Evolutionary conservation across 2,797 vertebrate genomes (phyloP), one percentile per base, ranked within the genome.

Genomic region (Sebastiscus albofasciatus): DNA sequence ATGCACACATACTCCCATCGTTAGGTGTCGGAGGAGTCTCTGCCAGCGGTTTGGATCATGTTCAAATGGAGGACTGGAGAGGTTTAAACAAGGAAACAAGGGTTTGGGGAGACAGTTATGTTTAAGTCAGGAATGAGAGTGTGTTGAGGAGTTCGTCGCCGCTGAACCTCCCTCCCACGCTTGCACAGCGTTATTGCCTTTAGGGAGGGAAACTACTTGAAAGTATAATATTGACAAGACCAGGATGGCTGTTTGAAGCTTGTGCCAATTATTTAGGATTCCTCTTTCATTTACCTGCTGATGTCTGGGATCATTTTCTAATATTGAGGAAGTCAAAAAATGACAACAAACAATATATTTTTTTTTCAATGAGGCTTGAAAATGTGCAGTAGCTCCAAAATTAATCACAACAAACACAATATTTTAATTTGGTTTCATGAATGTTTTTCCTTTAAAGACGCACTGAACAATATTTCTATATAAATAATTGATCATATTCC

Each of bases 1-100:
- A 65, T 80, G 87, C 78, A 66, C 78, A 76, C 78, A 76, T 22
- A 54, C 80, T 91, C 83, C 84, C 87, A 68, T 89, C 83, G 71
- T 91, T 89, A 90, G 71, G 77, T 77, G 86, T 83, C 67, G 76
- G 75, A 82, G 88, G 81, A 92, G 75, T 54, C 79, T 72, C 75
- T 77, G 86, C 78, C 75, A 82, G 85, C 34, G 82, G 82, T 88
- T 90, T 88, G 92, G 91, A 84, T 77, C 36, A 0, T 0, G 12
- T 70, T 91, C 84, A 88, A 72, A 80, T 72, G 56, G 61, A 83
- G 60, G 77, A 59, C 62, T 74, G 68, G 59, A 68, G 74, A 72
- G 56, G 70, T 83, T 84, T 74, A 75, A 66, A 82, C 46, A 36
- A 77, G 73, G 81, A 77, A 73, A 58, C 34, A n/a, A 69, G 55